Conservation (phyloP, 2,113 vertebrate species). For the Apteryx owenii region DNA sequence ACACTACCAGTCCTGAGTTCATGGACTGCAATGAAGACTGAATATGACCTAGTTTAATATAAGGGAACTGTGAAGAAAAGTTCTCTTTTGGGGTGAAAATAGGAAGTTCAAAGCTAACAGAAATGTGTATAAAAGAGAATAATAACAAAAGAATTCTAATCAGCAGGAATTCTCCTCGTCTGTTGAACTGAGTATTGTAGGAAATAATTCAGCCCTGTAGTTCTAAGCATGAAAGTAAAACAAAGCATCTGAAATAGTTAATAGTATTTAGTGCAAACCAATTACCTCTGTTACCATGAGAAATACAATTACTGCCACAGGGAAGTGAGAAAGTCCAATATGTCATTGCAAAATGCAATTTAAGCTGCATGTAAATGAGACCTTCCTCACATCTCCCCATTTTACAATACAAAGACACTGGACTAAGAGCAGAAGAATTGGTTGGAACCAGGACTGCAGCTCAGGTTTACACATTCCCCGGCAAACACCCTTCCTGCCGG, state of each 20-base stretch:
- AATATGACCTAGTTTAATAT: neutral
- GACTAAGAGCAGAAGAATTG: neutral
- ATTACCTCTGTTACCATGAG: constrained; percentile 17
- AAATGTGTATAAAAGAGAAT: neutral
- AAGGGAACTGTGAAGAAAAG: neutral
- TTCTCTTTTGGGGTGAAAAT: neutral
- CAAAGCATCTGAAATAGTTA: constrained; percentile 25
- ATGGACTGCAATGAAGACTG: neutral
- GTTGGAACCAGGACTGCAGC: neutral
- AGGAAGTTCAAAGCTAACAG: neutral
- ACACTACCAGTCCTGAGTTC: neutral
- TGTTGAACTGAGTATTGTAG: neutral
- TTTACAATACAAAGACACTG: neutral
- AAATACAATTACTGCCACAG: neutral
- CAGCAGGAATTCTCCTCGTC: neutral
- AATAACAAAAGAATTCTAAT: neutral
- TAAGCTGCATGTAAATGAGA: neutral
- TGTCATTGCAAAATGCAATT: constrained; percentile 26
- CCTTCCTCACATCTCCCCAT: neutral
- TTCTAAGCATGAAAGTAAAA: constrained; percentile 21
- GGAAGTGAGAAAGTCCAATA: constrained; percentile 5
- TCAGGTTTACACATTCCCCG: neutral
- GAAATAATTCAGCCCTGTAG: neutral
- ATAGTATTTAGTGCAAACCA: constrained; percentile 23
- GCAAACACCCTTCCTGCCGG: neutral